Evolutionary conservation across 1,140 invertebrate genomes (phyloP).

Genomic region (Ceratina japonica): DNA sequence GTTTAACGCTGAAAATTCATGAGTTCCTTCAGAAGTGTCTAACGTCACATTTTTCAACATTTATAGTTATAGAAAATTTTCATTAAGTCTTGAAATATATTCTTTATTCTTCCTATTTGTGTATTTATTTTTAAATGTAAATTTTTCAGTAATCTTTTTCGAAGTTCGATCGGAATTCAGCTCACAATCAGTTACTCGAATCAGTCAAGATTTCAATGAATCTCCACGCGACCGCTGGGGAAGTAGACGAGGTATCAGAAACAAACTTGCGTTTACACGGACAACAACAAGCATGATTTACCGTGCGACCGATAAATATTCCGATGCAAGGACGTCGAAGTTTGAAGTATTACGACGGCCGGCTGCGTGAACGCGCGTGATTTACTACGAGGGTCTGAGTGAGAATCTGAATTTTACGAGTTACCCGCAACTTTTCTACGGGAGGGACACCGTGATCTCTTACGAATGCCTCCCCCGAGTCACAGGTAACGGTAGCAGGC

Average conservation of each 20-base stretch:
- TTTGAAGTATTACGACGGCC: constrained; percentile 24
- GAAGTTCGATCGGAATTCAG: too few species aligned
- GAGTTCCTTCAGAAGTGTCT: too few species aligned
- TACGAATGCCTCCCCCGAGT: constrained; percentile 31
- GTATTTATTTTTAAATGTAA: too few species aligned
- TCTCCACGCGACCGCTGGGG: neutral
- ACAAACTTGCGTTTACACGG: neutral
- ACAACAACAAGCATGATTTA: constrained; percentile 6
- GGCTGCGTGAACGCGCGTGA: constrained; percentile 27
- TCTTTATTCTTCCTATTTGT: too few species aligned
- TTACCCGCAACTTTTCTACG: constrained; percentile 24
- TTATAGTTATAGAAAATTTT: too few species aligned
- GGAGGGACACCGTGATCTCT: constrained; percentile 2
- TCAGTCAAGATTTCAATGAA: neutral
- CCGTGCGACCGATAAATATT: constrained; percentile 18
- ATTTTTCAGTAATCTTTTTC: too few species aligned
- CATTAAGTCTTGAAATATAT: too few species aligned
- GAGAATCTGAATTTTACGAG: constrained; percentile 35
- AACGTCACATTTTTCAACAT: too few species aligned
- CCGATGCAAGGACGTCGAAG: constrained; percentile 6
- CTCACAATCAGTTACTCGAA: too few species aligned
- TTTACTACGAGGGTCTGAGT: constrained; percentile 8
- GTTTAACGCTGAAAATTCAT: too few species aligned
- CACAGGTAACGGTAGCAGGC: neutral
- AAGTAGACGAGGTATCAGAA: neutral